These are phyloP conservation scores for Dryomyza anilis DNA, from an alignment of 2,888 invertebrate species.

Conservation along the genomic window DNA sequence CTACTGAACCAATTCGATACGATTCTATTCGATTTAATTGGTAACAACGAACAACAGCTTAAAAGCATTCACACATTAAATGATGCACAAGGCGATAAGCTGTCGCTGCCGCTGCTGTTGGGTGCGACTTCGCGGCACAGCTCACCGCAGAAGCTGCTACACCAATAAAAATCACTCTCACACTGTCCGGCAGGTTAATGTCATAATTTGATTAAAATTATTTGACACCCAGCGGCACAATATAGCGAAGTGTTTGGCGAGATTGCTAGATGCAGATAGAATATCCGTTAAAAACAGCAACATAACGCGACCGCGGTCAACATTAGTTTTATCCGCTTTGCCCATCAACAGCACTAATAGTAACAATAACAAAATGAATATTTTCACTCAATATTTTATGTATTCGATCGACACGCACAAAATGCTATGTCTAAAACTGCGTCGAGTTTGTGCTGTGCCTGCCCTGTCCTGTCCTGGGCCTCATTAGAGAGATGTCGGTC, in stretches of 20 bases:
- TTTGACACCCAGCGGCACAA: neutral
- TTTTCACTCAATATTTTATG: neutral
- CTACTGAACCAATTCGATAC: too few relatives aligned
- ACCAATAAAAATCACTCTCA: constrained; percentile 6
- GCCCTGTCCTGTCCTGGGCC: neutral
- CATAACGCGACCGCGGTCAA: neutral
- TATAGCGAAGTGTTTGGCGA: neutral
- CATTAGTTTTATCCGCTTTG: neutral
- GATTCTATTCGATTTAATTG: too few relatives aligned
- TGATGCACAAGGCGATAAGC: too few relatives aligned
- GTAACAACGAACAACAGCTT: too few relatives aligned
- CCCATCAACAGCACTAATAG: constrained; percentile 4
- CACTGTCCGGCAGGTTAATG: neutral
- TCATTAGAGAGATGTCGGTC: neutral
- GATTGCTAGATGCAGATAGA: neutral
- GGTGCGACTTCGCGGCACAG: neutral
- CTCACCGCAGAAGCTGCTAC: neutral
- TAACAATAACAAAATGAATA: constrained; percentile 12
- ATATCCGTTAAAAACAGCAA: neutral
- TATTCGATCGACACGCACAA: neutral
- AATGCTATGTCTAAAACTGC: neutral
- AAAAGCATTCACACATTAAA: too few relatives aligned
- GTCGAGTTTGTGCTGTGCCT: neutral
- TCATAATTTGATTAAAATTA: constrained; percentile 15
- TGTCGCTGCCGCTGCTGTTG: too few relatives aligned